Conservation (phyloP, 2,113 vertebrate genomes). For the Solea senegalensis region DNA sequence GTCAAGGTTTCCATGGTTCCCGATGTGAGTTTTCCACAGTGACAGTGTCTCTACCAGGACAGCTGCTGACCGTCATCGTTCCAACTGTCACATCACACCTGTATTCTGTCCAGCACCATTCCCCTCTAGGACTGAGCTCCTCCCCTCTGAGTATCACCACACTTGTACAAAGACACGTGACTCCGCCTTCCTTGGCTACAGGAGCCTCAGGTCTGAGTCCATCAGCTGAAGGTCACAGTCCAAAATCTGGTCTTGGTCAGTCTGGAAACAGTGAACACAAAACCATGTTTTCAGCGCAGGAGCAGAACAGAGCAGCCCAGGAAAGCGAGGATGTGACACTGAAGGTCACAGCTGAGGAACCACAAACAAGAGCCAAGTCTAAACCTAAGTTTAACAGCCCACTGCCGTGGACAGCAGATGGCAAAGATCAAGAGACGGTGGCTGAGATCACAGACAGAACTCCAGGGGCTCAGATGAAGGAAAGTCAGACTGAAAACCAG, state of each 20-base stretch:
- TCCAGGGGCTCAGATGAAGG: not conserved
- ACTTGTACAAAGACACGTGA: too few species aligned
- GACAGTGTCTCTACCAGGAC: not conserved
- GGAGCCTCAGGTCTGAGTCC: not conserved
- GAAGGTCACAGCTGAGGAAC: not conserved
- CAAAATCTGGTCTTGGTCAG: not conserved
- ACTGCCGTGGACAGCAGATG: not conserved
- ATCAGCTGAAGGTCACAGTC: not conserved
- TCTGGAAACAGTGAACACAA: not conserved
- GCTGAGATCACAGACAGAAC: not conserved
- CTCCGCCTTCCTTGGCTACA: not conserved
- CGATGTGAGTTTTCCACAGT: constrained; percentile 50
- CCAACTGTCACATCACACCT: not conserved
- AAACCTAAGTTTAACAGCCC: not conserved
- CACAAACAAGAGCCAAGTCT: not conserved
- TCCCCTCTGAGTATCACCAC: not conserved
- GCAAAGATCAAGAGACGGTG: not conserved
- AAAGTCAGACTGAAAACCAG: not conserved
- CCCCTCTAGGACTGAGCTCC: not conserved
- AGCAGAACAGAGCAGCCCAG: constrained; percentile 3
- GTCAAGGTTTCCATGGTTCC: constrained; percentile 48
- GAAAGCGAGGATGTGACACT: not conserved
- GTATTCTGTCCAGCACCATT: not conserved
- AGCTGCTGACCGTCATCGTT: not conserved
- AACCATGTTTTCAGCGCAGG: not conserved